Base-by-base conservation (phyloP, 2,888 invertebrate genomes). In the Pseudanteris insignis region DNA sequence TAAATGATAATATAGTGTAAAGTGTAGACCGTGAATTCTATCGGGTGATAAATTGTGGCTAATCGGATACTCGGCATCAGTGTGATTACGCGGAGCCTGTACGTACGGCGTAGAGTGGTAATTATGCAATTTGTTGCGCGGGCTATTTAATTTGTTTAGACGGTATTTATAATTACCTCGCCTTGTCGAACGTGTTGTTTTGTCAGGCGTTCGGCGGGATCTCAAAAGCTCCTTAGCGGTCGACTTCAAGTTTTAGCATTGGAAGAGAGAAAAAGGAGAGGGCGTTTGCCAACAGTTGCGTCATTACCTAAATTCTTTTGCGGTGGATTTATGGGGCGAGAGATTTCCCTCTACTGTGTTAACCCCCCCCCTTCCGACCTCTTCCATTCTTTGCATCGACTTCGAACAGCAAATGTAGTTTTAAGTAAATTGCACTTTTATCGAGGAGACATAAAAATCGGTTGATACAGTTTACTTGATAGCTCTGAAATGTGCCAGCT, bases 391-490 rank as follows among this genome's bases (percentile, higher is more conserved):
- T 3, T 18, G 18, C 18, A 3, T 18, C n/a, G n/a, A n/a, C n/a
- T n/a, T n/a, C n/a, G 61, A 61, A 61, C 55, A 55, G 55, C 55
- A 61, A 61, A 61, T 61, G 55, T 55, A 55, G 61, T 61, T 61
- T 61, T 61, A 55, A 61, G 61, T 61, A 61, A 61, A 61, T 61
- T 61, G 61, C 61, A 55, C 50, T 61, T 61, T 61, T 61, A 61
- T 61, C 61, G 61, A 51, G 38, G 61, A 55, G 55, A 61, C 61
- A 61, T 61, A 61, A 61, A 61, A 61, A 55, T 61, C 51, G 61
- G 50, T 61, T 61, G 55, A 61, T 61, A 61, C 55, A 61, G 54
- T 61, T 55, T 55, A 54, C 61, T 61, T 61, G 61, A 61, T 61
- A 50, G 55, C 55, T 55, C 55, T 50, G 50, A 50, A 55, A 61